These are phyloP conservation scores for Hemibagrus wyckioides DNA, from an alignment of 2,113 vertebrate species.

Conservation along the genomic window DNA sequence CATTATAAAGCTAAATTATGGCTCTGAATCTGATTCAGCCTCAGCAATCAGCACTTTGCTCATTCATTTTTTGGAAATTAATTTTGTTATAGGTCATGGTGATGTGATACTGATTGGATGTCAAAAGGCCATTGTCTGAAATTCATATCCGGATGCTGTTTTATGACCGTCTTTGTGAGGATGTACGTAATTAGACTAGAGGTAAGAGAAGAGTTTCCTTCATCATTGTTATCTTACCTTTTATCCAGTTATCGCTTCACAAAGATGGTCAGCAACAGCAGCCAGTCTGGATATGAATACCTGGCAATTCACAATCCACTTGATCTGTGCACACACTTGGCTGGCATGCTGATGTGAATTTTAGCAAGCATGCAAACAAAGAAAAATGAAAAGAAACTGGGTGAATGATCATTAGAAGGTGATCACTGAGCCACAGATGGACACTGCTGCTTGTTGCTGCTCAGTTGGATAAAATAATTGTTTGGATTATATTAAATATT, in stretches of 20 bases:
- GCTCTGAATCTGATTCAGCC: background rate
- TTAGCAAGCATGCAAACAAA: background rate
- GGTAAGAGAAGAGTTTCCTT: background rate
- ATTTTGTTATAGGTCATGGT: background rate
- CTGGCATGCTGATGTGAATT: background rate
- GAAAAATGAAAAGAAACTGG: background rate
- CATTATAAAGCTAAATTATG: background rate
- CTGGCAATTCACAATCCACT: background rate
- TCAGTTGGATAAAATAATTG: background rate
- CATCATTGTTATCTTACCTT: background rate
- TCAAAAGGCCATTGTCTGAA: background rate
- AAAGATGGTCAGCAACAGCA: background rate
- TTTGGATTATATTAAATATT: background rate
- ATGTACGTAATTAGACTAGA: slow-evolving; percentile 8
- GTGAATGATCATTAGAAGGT: background rate
- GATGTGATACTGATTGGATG: background rate
- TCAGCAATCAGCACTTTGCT: background rate
- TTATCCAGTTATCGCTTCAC: background rate
- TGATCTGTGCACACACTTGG: slow-evolving; percentile 38
- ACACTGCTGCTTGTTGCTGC: background rate
- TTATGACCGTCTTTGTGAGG: background rate
- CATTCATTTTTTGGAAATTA: background rate
- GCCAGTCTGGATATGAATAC: background rate
- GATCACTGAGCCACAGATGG: no score
- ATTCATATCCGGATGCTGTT: slow-evolving; percentile 5